A percentile compares a stretch with the other conserved stretches of the same genome.
phyloP scores from a whole-genome alignment of 2,797 vertebrate genomes.

The Rhadinocentrus ornatus region DNA sequence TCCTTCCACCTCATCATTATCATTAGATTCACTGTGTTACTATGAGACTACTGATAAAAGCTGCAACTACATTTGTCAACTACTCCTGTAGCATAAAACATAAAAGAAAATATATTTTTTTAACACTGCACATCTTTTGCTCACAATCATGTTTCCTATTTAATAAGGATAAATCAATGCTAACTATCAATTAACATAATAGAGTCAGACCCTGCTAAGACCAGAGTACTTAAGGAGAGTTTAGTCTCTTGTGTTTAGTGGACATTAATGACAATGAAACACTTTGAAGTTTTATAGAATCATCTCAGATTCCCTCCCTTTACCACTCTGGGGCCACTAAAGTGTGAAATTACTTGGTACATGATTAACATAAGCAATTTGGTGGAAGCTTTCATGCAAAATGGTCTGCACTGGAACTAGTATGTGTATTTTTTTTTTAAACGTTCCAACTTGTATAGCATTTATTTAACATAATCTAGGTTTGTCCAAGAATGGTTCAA shows the following conservation, averaged over 20 bases:
- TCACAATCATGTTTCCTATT: too few relatives aligned
- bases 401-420: background rate
- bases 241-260: background rate
- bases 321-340: slow-evolving; percentile 5
- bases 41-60: background rate
- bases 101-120: background rate
- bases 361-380: slow-evolving; percentile 30
- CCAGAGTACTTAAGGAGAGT: background rate
- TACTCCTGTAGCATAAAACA: background rate
- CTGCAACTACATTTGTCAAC: background rate
- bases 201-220: too few relatives aligned
- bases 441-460: background rate
- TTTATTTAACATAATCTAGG: background rate
- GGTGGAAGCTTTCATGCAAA: slow-evolving; percentile 8
- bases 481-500: background rate
- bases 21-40: too few relatives aligned
- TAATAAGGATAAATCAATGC: too few relatives aligned
- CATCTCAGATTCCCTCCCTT: slow-evolving; percentile 13
- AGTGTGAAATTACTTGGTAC: slow-evolving; percentile 47
- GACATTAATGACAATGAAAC: slow-evolving; percentile 13
- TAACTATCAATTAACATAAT: too few relatives aligned
- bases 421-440: slow-evolving; percentile 7
- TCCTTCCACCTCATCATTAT: too few relatives aligned
- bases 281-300: slow-evolving; percentile 8
- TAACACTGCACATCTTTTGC: too few relatives aligned